Evolutionary conservation across 2,888 invertebrate genomes (phyloP).

Genomic region (Merodon equestris): DNA sequence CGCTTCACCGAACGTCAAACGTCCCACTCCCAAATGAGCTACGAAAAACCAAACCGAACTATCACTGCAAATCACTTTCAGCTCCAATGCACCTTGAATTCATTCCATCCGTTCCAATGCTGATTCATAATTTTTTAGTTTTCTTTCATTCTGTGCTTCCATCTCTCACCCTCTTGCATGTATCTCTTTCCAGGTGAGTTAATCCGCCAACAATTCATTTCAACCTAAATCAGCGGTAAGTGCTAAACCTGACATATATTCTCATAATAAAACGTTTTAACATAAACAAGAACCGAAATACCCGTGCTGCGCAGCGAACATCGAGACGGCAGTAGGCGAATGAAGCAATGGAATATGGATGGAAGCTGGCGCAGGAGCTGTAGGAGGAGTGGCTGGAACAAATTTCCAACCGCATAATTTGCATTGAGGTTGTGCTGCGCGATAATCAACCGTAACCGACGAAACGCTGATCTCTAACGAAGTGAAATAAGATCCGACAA

Average conservation of each 20-base stretch:
- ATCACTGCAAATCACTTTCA: slow-evolving; percentile 65
- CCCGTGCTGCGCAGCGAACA: background rate
- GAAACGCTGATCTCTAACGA: slow-evolving; percentile 59
- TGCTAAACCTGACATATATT: slow-evolving; percentile 69
- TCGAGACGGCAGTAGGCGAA: too few species aligned
- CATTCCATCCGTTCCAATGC: slow-evolving; percentile 48
- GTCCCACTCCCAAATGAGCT: slow-evolving; percentile 16
- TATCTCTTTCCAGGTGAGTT: slow-evolving; percentile 66
- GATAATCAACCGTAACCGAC: slow-evolving; percentile 62
- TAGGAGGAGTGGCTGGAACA: slow-evolving; percentile 40
- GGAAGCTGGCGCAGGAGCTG: slow-evolving; percentile 6
- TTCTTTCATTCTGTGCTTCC: background rate
- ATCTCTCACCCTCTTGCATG: background rate
- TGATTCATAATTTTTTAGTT: slow-evolving; percentile 6
- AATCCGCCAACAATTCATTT: slow-evolving; percentile 67
- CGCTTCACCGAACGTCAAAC: slow-evolving; percentile 55
- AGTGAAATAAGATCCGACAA: slow-evolving; percentile 67
- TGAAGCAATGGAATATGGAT: too few species aligned
- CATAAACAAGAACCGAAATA: slow-evolving; percentile 55
- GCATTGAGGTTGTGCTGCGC: slow-evolving; percentile 51
- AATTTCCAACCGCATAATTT: slow-evolving; percentile 66
- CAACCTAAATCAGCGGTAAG: slow-evolving; percentile 68
- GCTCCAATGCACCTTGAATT: slow-evolving; percentile 66
- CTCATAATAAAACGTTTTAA: slow-evolving; percentile 67
- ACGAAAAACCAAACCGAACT: slow-evolving; percentile 23